phyloP scores from a whole-genome alignment of 2,113 vertebrate genomes.

The Tamias sibiricus region DNA sequence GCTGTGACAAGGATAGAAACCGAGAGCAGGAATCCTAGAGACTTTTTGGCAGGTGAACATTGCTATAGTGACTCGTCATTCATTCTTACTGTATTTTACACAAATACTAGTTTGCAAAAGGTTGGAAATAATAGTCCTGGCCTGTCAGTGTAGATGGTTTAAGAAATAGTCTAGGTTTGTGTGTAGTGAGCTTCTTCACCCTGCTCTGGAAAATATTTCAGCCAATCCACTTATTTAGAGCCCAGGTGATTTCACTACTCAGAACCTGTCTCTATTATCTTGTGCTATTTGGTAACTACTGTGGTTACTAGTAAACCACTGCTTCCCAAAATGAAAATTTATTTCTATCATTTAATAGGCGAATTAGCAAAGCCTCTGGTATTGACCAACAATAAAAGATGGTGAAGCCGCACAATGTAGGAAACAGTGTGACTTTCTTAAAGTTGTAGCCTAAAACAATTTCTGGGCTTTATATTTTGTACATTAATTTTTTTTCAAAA shows the following conservation, averaged over 20 bases:
- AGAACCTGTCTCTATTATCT: not conserved
- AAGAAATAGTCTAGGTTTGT: not conserved
- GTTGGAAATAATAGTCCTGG: not conserved
- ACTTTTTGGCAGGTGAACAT: not conserved
- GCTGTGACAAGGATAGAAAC: not conserved
- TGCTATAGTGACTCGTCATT: not conserved
- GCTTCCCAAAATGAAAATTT: constrained; percentile 39
- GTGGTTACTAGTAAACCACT: not conserved
- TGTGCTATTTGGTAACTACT: not conserved
- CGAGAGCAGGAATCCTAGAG: not conserved
- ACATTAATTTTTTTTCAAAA: not conserved
- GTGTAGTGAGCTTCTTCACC: not conserved
- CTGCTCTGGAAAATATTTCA: not conserved
- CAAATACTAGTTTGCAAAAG: not conserved
- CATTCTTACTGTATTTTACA: not conserved
- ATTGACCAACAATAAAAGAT: not conserved
- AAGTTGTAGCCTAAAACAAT: not conserved
- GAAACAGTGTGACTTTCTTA: not conserved
- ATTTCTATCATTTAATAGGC: not conserved
- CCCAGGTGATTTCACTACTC: not conserved
- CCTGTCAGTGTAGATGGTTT: not conserved
- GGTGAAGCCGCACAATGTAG: not conserved
- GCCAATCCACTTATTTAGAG: not conserved
- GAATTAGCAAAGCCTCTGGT: not conserved
- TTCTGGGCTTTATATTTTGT: not conserved